Conservation (phyloP, 2,113 vertebrate species). For the Cebidichthys violaceus region DNA sequence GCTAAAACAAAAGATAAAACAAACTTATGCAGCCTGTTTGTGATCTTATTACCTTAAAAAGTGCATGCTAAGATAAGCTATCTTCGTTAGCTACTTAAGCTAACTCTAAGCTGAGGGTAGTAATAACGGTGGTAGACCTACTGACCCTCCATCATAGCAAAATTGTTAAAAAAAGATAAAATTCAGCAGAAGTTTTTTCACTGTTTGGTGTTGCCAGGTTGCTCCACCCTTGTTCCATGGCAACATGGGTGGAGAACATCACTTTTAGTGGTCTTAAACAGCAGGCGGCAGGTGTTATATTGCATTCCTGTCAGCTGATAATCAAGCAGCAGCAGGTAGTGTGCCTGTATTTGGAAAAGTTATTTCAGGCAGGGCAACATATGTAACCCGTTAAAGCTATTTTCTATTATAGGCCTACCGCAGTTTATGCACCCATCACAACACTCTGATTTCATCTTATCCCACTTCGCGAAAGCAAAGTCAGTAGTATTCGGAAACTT, state of each 20-base stretch:
- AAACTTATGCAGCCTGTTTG: neutral
- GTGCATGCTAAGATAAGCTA: neutral
- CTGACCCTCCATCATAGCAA: neutral
- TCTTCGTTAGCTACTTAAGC: neutral
- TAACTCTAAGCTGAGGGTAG: neutral
- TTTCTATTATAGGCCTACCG: neutral
- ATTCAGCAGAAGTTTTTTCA: neutral
- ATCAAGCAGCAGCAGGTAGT: slow-evolving; percentile 15
- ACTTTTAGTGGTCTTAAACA: slow-evolving; percentile 1
- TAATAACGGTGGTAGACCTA: neutral
- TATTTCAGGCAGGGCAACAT: neutral
- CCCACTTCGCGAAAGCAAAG: neutral
- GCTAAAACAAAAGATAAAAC: neutral
- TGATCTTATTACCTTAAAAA: neutral
- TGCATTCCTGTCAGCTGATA: slow-evolving; percentile 23
- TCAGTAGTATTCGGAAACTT: neutral
- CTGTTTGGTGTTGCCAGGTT: neutral
- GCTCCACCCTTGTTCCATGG: neutral
- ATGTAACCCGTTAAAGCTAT: neutral
- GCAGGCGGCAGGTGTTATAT: slow-evolving; percentile 7
- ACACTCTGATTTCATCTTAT: neutral
- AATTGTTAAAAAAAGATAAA: neutral
- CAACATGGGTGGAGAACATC: neutral
- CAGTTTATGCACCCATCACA: neutral
- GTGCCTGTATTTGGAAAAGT: neutral